These are phyloP conservation scores for Lepilemur septentrionalis DNA, from an alignment of 2,797 vertebrate species.

Conservation along the genomic window DNA sequence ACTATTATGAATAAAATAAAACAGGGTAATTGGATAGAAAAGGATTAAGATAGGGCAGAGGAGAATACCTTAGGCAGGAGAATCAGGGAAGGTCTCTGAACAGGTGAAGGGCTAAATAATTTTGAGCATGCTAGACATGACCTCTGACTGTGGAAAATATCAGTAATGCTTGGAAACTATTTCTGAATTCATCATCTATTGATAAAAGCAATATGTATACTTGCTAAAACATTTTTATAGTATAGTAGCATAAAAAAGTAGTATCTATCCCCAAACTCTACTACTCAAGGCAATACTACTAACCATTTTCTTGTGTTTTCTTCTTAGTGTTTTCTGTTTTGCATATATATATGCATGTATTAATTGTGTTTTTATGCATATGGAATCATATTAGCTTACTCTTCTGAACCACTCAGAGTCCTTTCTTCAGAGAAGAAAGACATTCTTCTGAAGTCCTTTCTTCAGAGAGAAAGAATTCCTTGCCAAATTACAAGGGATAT, in stretches of 20 bases:
- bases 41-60: background rate
- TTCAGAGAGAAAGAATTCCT: background rate
- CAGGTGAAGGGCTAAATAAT: background rate
- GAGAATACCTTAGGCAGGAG: background rate
- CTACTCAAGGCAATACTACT: background rate
- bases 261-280: background rate
- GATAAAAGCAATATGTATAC: background rate
- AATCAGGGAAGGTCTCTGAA: background rate
- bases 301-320: background rate
- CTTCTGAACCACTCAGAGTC: background rate
- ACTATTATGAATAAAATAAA: constrained; percentile 8
- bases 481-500: background rate
- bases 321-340: background rate
- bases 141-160: background rate
- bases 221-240: background rate
- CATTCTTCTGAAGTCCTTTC: no score
- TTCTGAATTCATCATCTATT: background rate
- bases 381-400: background rate
- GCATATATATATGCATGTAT: background rate
- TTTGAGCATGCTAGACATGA: background rate
- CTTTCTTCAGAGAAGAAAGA: no score
- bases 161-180: background rate
- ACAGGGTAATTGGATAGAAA: background rate
- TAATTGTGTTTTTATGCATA: background rate
- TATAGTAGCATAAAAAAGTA: background rate